Base-by-base conservation (phyloP, 2,113 vertebrate genomes). In the Aplodontia rufa region DNA sequence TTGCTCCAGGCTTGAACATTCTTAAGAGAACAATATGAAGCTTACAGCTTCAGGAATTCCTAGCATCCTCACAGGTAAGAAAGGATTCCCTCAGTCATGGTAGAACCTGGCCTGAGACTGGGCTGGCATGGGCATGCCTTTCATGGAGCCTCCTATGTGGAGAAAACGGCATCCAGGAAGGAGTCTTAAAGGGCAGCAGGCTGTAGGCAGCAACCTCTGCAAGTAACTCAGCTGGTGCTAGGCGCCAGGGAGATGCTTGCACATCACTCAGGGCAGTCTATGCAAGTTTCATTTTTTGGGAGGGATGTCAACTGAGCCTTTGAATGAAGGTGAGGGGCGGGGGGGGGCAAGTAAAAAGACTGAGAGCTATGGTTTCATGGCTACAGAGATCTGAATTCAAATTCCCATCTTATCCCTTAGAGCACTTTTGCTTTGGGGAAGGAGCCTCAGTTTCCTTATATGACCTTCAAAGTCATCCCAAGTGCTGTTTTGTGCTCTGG, bases 221-320 rank as follows among this genome's bases (percentile, higher is more conserved):
- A 53, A 81, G 86, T 5, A 30, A 8, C 37, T 47, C 6, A 0
- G 5, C 4, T 0, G 7, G 45, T 3, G 10, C 35, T 8, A 6
- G 19, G 90, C 30, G 12, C 72, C 12, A 3, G 60, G 47, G 30
- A 64, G 80, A 82, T 0, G 4, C 64, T 49, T 47, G 12, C 20
- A 11, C 11, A 30, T 66, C 1, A 79, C 40, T 35, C 6, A 10
- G 1, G 14, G 37, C 8, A 3, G 24, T 74, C 79, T n/a, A 37
- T 37, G 32, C 0, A 26, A 81, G 32, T 8, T 6, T 66, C 42
- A 9, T 26, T 40, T 71, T 55, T 42, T 26, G 28, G 32, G 6
- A 55, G 47, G 37, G 55, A n/a, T 3, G 19, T 17, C 42, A 51
- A 24, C 28, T 0, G 14, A 92, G 49, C 1, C 53, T 81, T 55